Percentiles rank a stretch among this genome's conserved stretches.
Evolutionary conservation across 2,797 vertebrate genomes (phyloP).

Genomic region (Prunella strophiata): DNA sequence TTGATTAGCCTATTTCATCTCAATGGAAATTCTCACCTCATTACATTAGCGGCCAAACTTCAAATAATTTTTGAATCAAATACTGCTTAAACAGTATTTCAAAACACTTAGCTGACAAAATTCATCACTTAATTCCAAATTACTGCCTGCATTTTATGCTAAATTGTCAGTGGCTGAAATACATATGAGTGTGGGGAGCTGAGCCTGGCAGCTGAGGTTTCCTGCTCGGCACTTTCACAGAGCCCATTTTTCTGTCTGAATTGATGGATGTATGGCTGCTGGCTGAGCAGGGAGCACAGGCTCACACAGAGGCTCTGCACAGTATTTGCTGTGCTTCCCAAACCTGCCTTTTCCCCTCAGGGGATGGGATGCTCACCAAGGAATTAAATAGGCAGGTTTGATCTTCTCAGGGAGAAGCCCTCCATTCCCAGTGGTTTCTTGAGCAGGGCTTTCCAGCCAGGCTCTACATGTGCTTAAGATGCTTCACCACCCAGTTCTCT

Average conservation of each 20-base stretch:
- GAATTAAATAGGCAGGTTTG: neutral
- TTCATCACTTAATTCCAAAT: conserved; percentile 51
- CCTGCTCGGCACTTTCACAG: neutral
- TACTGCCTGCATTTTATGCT: conserved; percentile 16
- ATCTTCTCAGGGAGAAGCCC: neutral
- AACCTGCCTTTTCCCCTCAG: neutral
- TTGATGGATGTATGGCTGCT: neutral
- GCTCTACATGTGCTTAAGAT: neutral
- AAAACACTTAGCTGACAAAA: conserved; percentile 42
- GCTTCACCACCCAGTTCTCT: neutral
- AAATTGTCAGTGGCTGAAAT: conserved; percentile 13
- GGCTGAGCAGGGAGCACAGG: neutral
- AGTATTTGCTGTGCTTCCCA: neutral
- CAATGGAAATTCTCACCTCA: conserved; percentile 59
- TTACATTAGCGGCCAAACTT: conserved; percentile 50
- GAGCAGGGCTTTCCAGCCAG: neutral
- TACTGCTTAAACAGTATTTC: conserved; percentile 49
- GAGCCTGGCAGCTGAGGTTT: neutral
- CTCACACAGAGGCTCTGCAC: neutral
- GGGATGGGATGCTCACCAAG: neutral
- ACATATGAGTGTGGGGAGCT: neutral
- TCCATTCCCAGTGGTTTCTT: neutral
- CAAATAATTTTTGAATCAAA: conserved; percentile 54
- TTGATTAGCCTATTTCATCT: conserved; percentile 57
- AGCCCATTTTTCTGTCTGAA: neutral